Evolutionary conservation across 2,113 vertebrate species (phyloP).

Genomic region (Oxyura jamaicensis): DNA sequence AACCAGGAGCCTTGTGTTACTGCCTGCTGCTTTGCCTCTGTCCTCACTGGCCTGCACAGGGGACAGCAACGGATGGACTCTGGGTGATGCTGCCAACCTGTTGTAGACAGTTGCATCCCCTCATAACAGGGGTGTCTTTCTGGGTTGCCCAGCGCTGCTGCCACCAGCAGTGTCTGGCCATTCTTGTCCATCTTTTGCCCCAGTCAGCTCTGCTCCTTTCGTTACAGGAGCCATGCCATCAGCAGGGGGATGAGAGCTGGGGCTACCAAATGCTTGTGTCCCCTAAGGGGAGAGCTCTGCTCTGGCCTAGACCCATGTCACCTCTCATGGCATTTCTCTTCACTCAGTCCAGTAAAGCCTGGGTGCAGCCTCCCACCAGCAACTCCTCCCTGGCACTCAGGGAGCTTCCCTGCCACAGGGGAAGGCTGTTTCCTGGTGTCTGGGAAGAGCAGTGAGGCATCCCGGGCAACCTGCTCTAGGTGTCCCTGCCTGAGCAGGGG

Average conservation of each 20-base stretch:
- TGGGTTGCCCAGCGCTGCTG: not conserved
- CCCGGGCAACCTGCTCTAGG: not conserved
- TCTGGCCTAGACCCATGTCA: not conserved
- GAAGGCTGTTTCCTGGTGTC: not conserved
- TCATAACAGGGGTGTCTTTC: not conserved
- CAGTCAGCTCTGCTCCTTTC: not conserved
- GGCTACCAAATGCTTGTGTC: not conserved
- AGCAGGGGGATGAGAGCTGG: not conserved
- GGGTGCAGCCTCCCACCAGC: rapidly evolving
- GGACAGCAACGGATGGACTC: not conserved
- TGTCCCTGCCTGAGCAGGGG: not conserved
- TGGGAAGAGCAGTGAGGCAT: not conserved
- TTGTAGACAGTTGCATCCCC: not conserved
- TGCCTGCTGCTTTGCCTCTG: not conserved
- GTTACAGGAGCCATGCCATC: not conserved
- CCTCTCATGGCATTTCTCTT: not conserved
- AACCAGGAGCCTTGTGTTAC: constrained; percentile 2
- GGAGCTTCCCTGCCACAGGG: not conserved
- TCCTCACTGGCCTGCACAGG: not conserved
- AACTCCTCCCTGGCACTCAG: rapidly evolving
- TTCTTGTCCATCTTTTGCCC: not conserved
- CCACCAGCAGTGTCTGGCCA: not conserved
- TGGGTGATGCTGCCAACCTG: not conserved
- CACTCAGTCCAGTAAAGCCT: not conserved
- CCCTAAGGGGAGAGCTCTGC: not conserved